Conservation (phyloP, 2,113 vertebrate species). For the Hypomesus transpacificus region DNA sequence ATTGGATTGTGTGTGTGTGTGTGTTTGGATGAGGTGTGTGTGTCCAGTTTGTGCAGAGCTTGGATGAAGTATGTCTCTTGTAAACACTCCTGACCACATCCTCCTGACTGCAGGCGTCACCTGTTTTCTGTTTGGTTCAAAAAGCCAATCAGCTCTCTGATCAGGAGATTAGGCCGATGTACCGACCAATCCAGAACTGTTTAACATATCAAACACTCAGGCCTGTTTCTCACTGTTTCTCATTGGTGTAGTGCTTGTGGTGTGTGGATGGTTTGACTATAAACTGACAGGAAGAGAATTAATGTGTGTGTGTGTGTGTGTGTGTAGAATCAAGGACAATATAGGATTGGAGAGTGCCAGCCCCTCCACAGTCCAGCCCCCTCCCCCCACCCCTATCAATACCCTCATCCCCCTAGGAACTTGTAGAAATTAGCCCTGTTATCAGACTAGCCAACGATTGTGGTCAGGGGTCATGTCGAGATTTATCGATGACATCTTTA, state of each 20-base stretch:
- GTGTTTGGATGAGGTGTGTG: not conserved
- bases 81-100: conserved; percentile 29
- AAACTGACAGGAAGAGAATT: not conserved
- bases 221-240: conserved; percentile 20
- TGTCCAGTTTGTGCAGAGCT: conserved; percentile 1
- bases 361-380: not conserved
- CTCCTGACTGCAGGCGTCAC: conserved; percentile 20
- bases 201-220: conserved; percentile 1
- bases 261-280: not conserved
- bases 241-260: conserved; percentile 4
- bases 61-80: not conserved
- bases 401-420: conserved; percentile 18
- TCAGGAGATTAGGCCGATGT: conserved; percentile 8
- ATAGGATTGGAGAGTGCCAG: too few species aligned
- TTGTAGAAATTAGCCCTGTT: conserved; percentile 44
- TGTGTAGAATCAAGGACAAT: not conserved
- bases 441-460: conserved; percentile 36
- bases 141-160: not conserved
- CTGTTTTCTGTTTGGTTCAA: conserved; percentile 18
- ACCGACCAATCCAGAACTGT: not conserved
- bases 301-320: not conserved
- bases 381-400: conserved; percentile 31
- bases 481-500: conserved; percentile 33
- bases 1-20: not conserved
- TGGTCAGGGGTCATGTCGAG: conserved; percentile 31